These are phyloP conservation scores for Euspilapteryx auroguttella DNA, from an alignment of 2,888 invertebrate species.

Conservation along the genomic window DNA sequence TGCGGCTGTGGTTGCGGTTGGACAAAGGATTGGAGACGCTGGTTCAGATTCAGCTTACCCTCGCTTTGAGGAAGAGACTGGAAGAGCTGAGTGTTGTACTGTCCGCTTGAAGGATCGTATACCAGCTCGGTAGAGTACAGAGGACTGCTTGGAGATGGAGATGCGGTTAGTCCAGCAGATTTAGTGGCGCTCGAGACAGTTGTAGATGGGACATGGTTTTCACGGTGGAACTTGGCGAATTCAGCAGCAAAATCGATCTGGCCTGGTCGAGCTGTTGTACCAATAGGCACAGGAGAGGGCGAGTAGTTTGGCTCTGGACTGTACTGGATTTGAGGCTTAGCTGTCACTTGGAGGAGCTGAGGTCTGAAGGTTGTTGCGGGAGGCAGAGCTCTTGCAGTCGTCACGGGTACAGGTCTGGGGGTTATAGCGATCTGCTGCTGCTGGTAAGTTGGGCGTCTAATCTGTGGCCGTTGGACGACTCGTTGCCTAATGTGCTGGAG, in stretches of 20 bases:
- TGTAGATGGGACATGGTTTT: slow-evolving; percentile 63
- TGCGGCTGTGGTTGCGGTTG: slow-evolving; percentile 63
- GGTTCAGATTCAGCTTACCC: slow-evolving; percentile 72
- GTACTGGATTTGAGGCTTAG: slow-evolving; percentile 48
- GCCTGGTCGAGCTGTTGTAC: slow-evolving; percentile 24
- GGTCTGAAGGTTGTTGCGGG: slow-evolving; percentile 71
- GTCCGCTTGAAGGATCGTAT: slow-evolving; percentile 75
- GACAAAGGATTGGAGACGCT: slow-evolving; percentile 75
- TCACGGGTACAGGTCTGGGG: slow-evolving; percentile 59
- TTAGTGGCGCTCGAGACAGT: slow-evolving; percentile 33
- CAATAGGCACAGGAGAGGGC: slow-evolving; percentile 26
- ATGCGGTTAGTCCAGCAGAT: slow-evolving; percentile 23
- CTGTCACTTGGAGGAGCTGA: slow-evolving; percentile 63
- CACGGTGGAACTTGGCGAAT: slow-evolving; percentile 72
- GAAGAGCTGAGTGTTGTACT: slow-evolving; percentile 77
- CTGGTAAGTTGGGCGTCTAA: slow-evolving; percentile 42
- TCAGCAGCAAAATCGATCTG: slow-evolving; percentile 73
- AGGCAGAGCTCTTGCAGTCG: slow-evolving; percentile 50
- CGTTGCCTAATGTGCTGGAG: slow-evolving; percentile 44
- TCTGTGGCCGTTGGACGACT: slow-evolving; percentile 47
- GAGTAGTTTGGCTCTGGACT: slow-evolving; percentile 57
- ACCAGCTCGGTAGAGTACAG: slow-evolving; percentile 78
- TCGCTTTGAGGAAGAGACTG: slow-evolving; percentile 74
- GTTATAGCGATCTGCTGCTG: slow-evolving; percentile 60
- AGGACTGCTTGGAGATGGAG: slow-evolving; percentile 56